Percentiles rank a stretch among this genome's conserved stretches.
Conservation (phyloP, 2,888 invertebrate species). For the Spisula subtruncata region DNA sequence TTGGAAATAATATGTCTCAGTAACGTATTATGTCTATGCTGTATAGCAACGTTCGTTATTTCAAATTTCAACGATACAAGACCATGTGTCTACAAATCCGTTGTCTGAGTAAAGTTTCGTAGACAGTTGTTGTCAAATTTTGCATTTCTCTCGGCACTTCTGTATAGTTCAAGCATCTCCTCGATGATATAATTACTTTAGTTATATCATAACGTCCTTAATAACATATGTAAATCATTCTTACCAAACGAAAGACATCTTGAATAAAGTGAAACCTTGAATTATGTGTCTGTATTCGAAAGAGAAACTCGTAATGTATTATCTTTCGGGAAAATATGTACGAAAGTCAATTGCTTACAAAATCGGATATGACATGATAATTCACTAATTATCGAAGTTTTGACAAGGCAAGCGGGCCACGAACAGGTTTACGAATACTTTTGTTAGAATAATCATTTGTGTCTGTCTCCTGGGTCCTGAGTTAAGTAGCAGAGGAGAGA, state of each 20-base stretch:
- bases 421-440: conserved; percentile 20
- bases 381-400: conserved; percentile 18
- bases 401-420: conserved; percentile 10
- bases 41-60: no score
- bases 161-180: background rate
- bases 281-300: no score
- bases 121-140: no score
- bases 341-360: conserved; percentile 24
- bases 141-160: background rate
- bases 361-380: conserved; percentile 21
- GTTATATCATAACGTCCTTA: background rate
- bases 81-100: no score
- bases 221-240: background rate
- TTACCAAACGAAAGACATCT: background rate
- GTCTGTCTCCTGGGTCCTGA: background rate
- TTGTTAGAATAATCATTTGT: background rate
- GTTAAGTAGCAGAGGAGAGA: background rate
- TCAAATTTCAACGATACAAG: no score
- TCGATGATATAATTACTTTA: background rate
- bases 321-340: background rate
- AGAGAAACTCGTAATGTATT: no score
- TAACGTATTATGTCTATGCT: no score
- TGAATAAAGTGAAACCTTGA: no score
- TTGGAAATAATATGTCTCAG: no score
- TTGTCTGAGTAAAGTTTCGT: no score